Percentiles rank a stretch among this genome's conserved stretches.
These are phyloP conservation scores for Hippopotamus amphibius DNA, from an alignment of 2,113 vertebrate species.

Conservation along the genomic window DNA sequence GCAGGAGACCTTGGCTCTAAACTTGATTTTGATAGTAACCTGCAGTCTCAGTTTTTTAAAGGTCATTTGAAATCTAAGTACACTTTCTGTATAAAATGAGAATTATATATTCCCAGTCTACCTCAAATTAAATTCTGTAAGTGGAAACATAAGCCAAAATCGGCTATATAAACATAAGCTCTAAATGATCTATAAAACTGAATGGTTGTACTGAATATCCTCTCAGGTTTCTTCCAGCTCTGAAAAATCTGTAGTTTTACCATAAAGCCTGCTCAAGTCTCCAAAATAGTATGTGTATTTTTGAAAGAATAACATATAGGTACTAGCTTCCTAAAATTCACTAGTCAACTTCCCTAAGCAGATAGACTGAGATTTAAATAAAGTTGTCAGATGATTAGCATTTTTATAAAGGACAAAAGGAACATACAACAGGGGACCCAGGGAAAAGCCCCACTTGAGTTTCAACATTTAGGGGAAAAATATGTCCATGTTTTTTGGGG, in stretches of 20 bases:
- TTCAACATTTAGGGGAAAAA: conserved; percentile 20
- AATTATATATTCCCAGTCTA: neutral
- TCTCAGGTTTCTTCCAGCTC: neutral
- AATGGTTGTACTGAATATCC: neutral
- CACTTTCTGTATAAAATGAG: neutral
- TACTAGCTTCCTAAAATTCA: neutral
- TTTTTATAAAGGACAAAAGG: conserved; percentile 13
- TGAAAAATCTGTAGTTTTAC: neutral
- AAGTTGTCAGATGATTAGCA: neutral
- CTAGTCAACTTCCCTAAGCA: neutral
- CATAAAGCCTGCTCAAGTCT: neutral
- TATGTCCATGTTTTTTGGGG: neutral
- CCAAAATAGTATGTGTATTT: neutral
- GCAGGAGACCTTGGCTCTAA: neutral
- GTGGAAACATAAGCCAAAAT: neutral
- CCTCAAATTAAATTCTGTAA: conserved; percentile 25
- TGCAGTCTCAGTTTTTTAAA: neutral
- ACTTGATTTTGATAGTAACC: neutral
- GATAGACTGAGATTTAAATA: neutral
- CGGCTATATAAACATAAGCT: neutral
- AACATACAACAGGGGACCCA: neutral
- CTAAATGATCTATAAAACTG: neutral
- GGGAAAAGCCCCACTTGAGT: neutral
- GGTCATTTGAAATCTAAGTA: neutral
- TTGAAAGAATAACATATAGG: neutral